Base-by-base conservation (phyloP, 2,888 invertebrate genomes). In the Petrophora chlorosata region DNA sequence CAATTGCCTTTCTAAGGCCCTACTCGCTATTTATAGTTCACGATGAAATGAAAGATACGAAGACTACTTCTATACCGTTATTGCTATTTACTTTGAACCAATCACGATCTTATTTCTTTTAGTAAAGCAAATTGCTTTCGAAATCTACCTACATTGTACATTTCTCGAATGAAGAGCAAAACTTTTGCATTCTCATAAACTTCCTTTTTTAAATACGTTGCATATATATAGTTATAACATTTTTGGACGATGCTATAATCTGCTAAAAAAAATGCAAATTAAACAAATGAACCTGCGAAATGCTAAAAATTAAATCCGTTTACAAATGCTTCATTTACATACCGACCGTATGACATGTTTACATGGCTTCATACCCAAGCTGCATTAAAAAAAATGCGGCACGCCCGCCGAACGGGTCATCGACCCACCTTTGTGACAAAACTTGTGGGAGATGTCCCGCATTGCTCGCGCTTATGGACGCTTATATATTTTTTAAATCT, bases 391-490 rank as follows among this genome's bases (percentile, higher is more conserved):
- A 71, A 85, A 87, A 82, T 78, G 80, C 76, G 80, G 76, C 84
- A 71, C 79, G 84, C 81, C 85, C 79, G 87, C 86, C 79, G 87
- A 88, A 80, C 83, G 72, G 85, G 81, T 82, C 80, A 73, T 77
- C 77, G 85, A 85, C 81, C 85, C 75, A 45, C 63, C 86, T 87
- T 85, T 85, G 86, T 86, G 76, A 87, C 86, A 84, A 84, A 82
- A 83, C 79, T 85, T 78, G 83, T 81, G 81, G 80, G 83, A 82
- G 84, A 86, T 82, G 82, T 75, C 70, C 74, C 72, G 51, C 56
- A 55, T 58, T 61, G 65, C 61, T 68, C 65, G 68, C 25, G 25
- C 25, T 25, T 10, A 25, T 25, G 25, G 25, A 73, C 4, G 10
- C 25, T 25, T 10, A 2, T 25, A 25, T 25, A 3, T 25, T 7